Conservation (phyloP, 2,797 vertebrate species). For the Danio jaintianensis region DNA sequence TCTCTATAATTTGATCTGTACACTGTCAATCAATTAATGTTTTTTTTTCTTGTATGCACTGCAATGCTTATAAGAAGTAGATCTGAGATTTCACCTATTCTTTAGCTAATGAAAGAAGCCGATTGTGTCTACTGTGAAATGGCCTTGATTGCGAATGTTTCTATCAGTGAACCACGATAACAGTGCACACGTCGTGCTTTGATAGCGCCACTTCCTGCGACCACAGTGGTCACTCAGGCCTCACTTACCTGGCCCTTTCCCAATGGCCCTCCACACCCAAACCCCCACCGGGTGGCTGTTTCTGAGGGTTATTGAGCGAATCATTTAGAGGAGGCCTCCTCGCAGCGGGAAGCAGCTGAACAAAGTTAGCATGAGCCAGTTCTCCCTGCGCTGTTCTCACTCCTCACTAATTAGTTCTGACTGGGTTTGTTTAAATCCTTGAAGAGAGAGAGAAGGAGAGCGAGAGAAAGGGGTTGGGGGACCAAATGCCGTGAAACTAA, state of each 20-base stretch:
- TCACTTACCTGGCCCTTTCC: conserved; percentile 46
- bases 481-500: conserved; percentile 72
- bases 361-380: conserved; percentile 84
- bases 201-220: conserved; percentile 48
- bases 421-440: conserved; percentile 87
- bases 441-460: conserved; percentile 75
- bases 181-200: conserved; percentile 36
- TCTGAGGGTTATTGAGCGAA: conserved; percentile 84
- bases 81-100: background rate
- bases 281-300: conserved; percentile 74
- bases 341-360: conserved; percentile 88
- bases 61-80: background rate
- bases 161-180: background rate
- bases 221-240: conserved; percentile 61
- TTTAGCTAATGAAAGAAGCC: background rate
- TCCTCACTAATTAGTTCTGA: conserved; percentile 86
- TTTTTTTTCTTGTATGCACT: background rate
- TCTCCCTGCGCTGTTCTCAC: conserved; percentile 82
- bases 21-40: background rate
- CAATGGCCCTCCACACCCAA: conserved; percentile 49
- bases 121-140: background rate
- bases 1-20: background rate
- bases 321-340: conserved; percentile 85
- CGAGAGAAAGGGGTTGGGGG: conserved; percentile 59
- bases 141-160: background rate